Base-by-base conservation (phyloP, 2,113 vertebrate species). In the Pteruthius melanotis region DNA sequence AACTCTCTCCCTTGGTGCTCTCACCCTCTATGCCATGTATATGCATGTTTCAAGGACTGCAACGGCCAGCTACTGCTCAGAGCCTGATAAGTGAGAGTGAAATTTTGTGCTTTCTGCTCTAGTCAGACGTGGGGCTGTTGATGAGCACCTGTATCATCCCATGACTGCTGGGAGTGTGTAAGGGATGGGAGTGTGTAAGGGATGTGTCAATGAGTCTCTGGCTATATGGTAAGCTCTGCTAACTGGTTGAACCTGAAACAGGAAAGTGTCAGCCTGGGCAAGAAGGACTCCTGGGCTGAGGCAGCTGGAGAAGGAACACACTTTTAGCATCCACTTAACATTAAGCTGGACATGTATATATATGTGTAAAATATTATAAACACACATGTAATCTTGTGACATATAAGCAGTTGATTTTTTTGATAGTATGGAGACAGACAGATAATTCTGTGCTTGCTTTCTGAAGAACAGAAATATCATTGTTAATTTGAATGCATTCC, bases 21-120 rank as follows among this genome's bases (percentile, higher is more conserved):
- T 45, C 44, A 45, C 20, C 26, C 24, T 75, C 14, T 70, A 6
- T 66, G 40, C 11, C 30, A 5, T 2, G 1, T 24, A 6, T 22
- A 23, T 4, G 0, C 6, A 13, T 7, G 6, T 24, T 60, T 13
- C 50, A 47, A 52, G 50, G 37, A 33, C 50, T 42, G 52, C 24
- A 75, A 6, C 11, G 49, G n/a, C 3, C 61, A 61, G 30, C 57
- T 66, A 7, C 37, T 63, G 27, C 26, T 37, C 18, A 79, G 18
- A 87, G 23, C 30, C 5, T 1, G 11, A 11, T 6, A 6, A 13
- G 14, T 9, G 11, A 0, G 1, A 9, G 17, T 4, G 27, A 35
- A 61, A 47, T 42, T 24, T 33, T 60, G 19, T n/a, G 20, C n/a
- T 18, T 16, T 27, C 21, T 65, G 24, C 61, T 59, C 19, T 27